Base-by-base conservation (phyloP, 1,140 invertebrate genomes). In the Achroia grisella region DNA sequence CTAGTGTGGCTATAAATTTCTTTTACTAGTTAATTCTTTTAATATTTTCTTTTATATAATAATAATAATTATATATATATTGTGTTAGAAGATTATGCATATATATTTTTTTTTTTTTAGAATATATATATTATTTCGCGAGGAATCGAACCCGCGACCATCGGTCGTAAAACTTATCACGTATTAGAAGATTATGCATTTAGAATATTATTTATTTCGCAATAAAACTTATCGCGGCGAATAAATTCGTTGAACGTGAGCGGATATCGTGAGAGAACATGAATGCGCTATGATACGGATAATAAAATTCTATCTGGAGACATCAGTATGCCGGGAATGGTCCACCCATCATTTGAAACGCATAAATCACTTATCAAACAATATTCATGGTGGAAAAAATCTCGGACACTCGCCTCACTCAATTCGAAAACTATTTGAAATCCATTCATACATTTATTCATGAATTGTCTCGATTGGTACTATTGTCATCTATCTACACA, bases 361-460 rank as follows among this genome's bases (percentile, higher is more conserved):
- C 39, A 50, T 50, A 43, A 50, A 39, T 50, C 48, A 50, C 35
- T 43, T 46, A 32, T 30, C 43, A 45, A 52, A 43, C 44, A 43
- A 52, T 52, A 52, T 52, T 52, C 49, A 52, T 47, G 14, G 32
- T 39, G 30, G 47, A 47, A 52, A 52, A 52, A 34, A 23, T 23
- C 17, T 43, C 31, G 36, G 23, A 42, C 43, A 28, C 28, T 35
- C 23, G n/a, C 5, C 28, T 10, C n/a, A 13, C 4, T 29, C 28
- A 28, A 44, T 39, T 39, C 10, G n/a, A 43, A 44, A 46, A 52
- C 44, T 43, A 44, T 52, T 43, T 23, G 9, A 43, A 52, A 43
- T 41, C 32, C 34, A 35, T 47, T 33, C 39, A 52, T 52, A 43
- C 49, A 52, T 52, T 23, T 52, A 52, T 52, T 52, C 44, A 52